Evolutionary conservation across 1,140 invertebrate genomes (phyloP).

Genomic region (Cecropterus lyciades): DNA sequence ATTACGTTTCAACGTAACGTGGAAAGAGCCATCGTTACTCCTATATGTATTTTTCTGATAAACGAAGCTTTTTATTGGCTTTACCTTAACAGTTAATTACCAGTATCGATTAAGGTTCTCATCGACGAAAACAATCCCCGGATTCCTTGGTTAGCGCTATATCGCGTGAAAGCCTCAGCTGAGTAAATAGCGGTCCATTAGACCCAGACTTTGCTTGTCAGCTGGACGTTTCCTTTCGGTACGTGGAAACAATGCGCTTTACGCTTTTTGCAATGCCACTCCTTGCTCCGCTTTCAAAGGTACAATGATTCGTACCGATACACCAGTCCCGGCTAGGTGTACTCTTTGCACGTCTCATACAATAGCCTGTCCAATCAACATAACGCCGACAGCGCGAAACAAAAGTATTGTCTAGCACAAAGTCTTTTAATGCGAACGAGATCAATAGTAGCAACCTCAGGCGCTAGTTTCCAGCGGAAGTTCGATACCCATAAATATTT

Average conservation of each 20-base stretch:
- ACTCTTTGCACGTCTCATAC: conserved; percentile 46
- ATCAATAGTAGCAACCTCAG: conserved; percentile 13
- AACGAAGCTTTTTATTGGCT: conserved; percentile 7
- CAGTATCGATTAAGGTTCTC: conserved; percentile 28
- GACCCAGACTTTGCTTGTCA: conserved; percentile 60
- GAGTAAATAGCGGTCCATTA: conserved; percentile 67
- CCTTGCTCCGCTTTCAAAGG: conserved; percentile 60
- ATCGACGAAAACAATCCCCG: conserved; percentile 30
- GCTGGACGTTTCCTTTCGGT: conserved; percentile 62
- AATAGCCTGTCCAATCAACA: conserved; percentile 49
- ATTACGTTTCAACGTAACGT: not conserved
- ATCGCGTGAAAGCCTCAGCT: conserved; percentile 50
- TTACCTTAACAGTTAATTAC: conserved; percentile 28
- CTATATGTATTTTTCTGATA: not conserved
- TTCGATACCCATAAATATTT: conserved; percentile 32
- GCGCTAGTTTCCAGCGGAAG: conserved; percentile 4
- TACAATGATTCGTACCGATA: conserved; percentile 62
- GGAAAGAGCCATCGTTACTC: not conserved
- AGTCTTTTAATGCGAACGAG: conserved; percentile 19
- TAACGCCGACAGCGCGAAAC: conserved; percentile 38
- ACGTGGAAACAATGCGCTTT: conserved; percentile 72
- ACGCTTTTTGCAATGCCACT: conserved; percentile 62
- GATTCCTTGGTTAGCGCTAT: conserved; percentile 38
- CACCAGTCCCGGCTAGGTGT: conserved; percentile 46
- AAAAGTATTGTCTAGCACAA: conserved; percentile 36